Base-by-base conservation (phyloP, 2,113 vertebrate species). In the Odontophorus gujanensis region DNA sequence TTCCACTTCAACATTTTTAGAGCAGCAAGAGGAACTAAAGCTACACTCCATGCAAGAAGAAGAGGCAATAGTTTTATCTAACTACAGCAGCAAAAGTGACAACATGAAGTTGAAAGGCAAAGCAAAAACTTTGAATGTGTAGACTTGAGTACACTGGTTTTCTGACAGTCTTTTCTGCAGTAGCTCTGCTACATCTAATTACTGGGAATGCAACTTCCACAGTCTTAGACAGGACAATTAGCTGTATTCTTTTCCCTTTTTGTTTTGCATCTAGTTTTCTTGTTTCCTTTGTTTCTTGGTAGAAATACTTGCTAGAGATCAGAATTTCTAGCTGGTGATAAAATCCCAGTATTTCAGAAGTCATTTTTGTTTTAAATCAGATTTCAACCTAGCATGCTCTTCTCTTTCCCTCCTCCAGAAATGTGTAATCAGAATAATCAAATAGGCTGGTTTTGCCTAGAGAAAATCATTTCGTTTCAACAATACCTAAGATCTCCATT, bases 381-480 rank as follows among this genome's bases (percentile, higher is more conserved):
- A 75, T 85, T 92, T 92, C 76, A 76, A 11, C 17, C 25, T 45
- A 26, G 84, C 86, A 72, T 26, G 5, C 9, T 81, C 9, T 78
- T 81, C 47, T 25, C 1, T 68, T 13, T 72, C 28, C 25, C 61
- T 91, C 25, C n/a, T 50, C 53, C 71, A 75, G 89, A 85, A 89
- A 76, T 26, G 7, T 15, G 57, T 81, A 51, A 93, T 81, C 28
- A 84, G 43, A 93, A 92, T 57, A 92, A 92, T 71, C 38, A 76
- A 57, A 84, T 30, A 18, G 25, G 58, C 53, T 47, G 25, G 28
- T 84, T 71, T 47, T 82, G 75, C 79, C 26, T 40, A 21, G 26
- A 67, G 90, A 5, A 65, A 81, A 82, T 55, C 3, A 42, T 90
- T 94, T 85, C 76, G 24, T 66, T 89, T 87, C 72, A 80, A 45